A percentile compares a stretch with the other conserved stretches of the same genome.
These are phyloP conservation scores for Drosophila baimaii DNA, from an alignment of 1,140 invertebrate species.

Conservation along the genomic window DNA sequence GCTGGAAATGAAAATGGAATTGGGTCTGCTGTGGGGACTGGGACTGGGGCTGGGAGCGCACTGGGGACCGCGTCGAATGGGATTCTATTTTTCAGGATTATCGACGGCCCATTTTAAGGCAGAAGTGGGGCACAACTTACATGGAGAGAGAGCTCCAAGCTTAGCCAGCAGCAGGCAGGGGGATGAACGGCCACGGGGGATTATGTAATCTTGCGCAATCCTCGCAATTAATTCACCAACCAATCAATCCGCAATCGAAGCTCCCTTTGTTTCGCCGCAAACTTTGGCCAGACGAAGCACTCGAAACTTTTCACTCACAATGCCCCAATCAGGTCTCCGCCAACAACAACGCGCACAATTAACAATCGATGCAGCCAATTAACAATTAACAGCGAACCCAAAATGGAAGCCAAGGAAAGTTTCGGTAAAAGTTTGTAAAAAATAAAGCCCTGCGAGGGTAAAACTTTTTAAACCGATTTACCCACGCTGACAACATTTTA, in stretches of 20 bases:
- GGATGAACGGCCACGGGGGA: conserved; percentile 31
- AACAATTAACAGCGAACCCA: conserved; percentile 66
- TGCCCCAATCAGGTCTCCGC: conserved; percentile 45
- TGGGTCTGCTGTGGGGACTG: conserved; percentile 21
- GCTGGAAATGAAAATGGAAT: conserved; percentile 42
- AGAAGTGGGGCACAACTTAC: conserved; percentile 43
- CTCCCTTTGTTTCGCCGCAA: conserved; percentile 59
- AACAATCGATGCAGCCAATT: conserved; percentile 80
- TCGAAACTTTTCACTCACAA: conserved; percentile 66
- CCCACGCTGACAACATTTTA: conserved; percentile 34
- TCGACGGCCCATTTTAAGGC: conserved; percentile 51
- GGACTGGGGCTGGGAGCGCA: conserved; percentile 14
- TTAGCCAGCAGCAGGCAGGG: background rate
- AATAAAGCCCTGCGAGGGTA: conserved; percentile 20
- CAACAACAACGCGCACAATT: conserved; percentile 59
- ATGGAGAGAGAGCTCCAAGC: conserved; percentile 12
- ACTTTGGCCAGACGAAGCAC: conserved; percentile 74
- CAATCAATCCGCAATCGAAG: conserved; percentile 49
- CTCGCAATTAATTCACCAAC: conserved; percentile 54
- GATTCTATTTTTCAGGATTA: conserved; percentile 46
- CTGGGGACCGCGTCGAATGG: conserved; percentile 15
- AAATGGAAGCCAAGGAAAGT: conserved; percentile 39
- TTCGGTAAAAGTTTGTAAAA: conserved; percentile 38
- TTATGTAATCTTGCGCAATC: conserved; percentile 46
- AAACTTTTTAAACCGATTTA: conserved; percentile 38